Conservation (phyloP, 2,113 vertebrate species). For the Eclectus roratus region DNA sequence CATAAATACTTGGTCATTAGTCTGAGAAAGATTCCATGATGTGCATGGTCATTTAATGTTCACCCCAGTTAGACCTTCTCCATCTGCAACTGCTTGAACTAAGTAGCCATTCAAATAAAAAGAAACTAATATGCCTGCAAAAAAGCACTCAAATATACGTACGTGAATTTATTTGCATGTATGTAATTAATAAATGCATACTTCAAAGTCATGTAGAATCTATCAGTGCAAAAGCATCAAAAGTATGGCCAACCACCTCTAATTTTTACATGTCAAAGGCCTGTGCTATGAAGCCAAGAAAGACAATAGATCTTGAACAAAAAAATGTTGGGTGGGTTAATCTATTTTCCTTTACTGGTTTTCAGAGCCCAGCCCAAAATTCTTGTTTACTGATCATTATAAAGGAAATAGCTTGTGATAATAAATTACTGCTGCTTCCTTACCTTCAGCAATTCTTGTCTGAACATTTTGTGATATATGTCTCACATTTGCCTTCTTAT, state of each 20-base stretch:
- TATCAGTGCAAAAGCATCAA: neutral
- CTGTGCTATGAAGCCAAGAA: neutral
- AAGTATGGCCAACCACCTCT: neutral
- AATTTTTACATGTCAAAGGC: neutral
- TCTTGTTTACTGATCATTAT: neutral
- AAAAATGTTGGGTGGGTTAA: neutral
- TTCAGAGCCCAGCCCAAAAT: neutral
- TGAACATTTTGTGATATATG: neutral
- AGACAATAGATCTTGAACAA: neutral
- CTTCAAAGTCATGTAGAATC: neutral
- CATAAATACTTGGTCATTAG: neutral
- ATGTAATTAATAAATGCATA: neutral
- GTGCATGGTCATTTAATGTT: neutral
- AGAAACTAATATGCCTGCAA: neutral
- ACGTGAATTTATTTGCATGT: neutral
- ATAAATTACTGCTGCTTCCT: neutral
- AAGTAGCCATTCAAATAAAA: neutral
- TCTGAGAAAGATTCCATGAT: neutral
- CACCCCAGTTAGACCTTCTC: neutral
- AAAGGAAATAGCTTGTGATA: neutral
- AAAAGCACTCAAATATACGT: neutral
- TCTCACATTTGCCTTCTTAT: neutral
- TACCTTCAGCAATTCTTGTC: neutral
- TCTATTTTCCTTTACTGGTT: neutral
- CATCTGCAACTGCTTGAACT: slow-evolving; percentile 5